A percentile compares a stretch with the other conserved stretches of the same genome.
These are phyloP conservation scores for Gephyroberyx darwinii DNA, from an alignment of 2,797 vertebrate genomes.

Conservation along the genomic window DNA sequence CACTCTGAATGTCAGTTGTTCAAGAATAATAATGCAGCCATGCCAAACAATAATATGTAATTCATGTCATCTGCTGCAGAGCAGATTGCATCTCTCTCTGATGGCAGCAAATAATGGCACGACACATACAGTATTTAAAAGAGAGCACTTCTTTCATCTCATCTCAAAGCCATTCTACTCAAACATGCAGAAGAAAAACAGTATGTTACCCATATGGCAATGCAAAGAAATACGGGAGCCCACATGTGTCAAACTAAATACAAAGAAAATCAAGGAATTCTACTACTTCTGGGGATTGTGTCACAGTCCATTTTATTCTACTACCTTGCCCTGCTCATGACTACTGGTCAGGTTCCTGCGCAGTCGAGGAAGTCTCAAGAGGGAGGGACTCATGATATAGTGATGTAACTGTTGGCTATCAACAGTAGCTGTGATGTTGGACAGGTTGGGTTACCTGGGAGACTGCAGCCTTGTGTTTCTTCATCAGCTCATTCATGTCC, in stretches of 20 bases:
- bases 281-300: not conserved
- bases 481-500: slow-evolving; percentile 98
- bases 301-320: not conserved
- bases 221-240: not conserved
- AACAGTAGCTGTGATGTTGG: not conserved
- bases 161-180: slow-evolving; percentile 39
- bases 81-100: slow-evolving; percentile 52
- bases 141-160: slow-evolving; percentile 49
- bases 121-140: slow-evolving; percentile 50
- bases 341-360: not conserved
- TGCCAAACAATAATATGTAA: slow-evolving; percentile 41
- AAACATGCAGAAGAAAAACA: slow-evolving; percentile 31
- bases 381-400: not conserved
- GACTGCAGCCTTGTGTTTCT: slow-evolving; percentile 96
- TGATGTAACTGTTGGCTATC: slow-evolving; percentile 11
- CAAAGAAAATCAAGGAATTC: not conserved
- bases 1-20: slow-evolving; percentile 21
- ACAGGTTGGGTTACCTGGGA: slow-evolving; percentile 85
- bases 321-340: not conserved
- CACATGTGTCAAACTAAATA: not conserved
- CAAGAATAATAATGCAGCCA: slow-evolving; percentile 14
- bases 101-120: slow-evolving; percentile 25
- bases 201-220: not conserved
- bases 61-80: slow-evolving; percentile 54
- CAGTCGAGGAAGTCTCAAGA: not conserved